Percentiles rank a stretch among this genome's conserved stretches.
Evolutionary conservation across 2,113 vertebrate species (phyloP).

Genomic region (Xyrauchen texanus): DNA sequence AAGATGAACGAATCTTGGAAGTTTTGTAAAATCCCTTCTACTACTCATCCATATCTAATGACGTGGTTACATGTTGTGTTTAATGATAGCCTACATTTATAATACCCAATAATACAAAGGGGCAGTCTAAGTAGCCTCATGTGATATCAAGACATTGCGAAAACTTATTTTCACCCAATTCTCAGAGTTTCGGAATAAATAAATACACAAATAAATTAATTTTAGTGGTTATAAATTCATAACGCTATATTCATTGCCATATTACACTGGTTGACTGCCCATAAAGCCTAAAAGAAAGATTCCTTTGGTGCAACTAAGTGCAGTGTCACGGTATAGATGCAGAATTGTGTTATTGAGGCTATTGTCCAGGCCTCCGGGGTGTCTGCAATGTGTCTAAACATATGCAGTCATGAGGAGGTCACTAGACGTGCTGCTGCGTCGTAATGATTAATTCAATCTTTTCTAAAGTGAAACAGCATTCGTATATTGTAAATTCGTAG

Average conservation of each 20-base stretch:
- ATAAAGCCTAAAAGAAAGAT: conserved; percentile 1
- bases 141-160: background rate
- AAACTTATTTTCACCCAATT: background rate
- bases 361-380: conserved; percentile 53
- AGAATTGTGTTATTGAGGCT: conserved; percentile 38
- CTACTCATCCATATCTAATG: conserved; percentile 17
- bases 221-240: background rate
- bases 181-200: background rate
- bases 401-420: conserved; percentile 56
- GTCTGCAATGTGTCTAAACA: conserved; percentile 57
- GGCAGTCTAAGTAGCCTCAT: background rate
- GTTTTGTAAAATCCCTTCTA: conserved; percentile 1
- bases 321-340: conserved; percentile 29
- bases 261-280: background rate
- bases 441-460: conserved; percentile 51
- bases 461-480: conserved; percentile 39
- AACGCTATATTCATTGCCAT: background rate
- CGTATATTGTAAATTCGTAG: background rate
- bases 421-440: conserved; percentile 49
- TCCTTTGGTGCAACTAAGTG: conserved; percentile 15
- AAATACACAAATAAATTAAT: background rate
- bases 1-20: conserved; percentile 19
- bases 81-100: background rate
- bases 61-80: conserved; percentile 2
- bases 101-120: background rate